phyloP scores from a whole-genome alignment of 1,140 invertebrate genomes.

The Apis laboriosa region DNA sequence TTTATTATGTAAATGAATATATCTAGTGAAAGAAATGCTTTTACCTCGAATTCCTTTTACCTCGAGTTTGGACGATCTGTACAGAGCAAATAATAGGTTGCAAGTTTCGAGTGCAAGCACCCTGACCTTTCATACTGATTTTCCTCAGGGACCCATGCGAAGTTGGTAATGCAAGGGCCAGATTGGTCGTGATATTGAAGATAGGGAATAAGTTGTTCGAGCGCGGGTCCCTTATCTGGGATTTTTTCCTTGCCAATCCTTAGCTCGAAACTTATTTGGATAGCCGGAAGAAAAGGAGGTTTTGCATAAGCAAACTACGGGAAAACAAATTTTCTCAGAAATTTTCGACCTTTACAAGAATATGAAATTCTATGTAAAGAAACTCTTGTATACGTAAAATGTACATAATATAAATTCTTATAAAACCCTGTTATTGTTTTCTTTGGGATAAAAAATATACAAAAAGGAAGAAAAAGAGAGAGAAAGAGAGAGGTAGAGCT shows the following conservation, averaged over 20 bases:
- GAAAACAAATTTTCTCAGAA: neutral
- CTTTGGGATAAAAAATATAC: no score
- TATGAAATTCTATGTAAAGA: neutral
- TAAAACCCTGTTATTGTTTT: no score
- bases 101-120: no score
- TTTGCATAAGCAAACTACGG: neutral
- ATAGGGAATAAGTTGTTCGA: neutral
- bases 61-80: neutral
- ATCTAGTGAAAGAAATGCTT: no score
- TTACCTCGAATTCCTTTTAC: neutral
- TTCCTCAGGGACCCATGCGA: neutral
- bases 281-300: neutral
- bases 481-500: no score
- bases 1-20: no score
- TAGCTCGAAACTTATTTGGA: neutral
- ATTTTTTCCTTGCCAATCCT: no score
- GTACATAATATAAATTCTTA: neutral
- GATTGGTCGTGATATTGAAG: conserved; percentile 6
- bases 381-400: neutral
- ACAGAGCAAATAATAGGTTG: neutral
- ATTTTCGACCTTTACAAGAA: no score
- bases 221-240: neutral
- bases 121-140: conserved; percentile 9
- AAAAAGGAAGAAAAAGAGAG: no score
- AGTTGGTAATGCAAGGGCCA: neutral